phyloP scores from a whole-genome alignment of 2,797 vertebrate species.

The Schizothorax lantsangensis region DNA sequence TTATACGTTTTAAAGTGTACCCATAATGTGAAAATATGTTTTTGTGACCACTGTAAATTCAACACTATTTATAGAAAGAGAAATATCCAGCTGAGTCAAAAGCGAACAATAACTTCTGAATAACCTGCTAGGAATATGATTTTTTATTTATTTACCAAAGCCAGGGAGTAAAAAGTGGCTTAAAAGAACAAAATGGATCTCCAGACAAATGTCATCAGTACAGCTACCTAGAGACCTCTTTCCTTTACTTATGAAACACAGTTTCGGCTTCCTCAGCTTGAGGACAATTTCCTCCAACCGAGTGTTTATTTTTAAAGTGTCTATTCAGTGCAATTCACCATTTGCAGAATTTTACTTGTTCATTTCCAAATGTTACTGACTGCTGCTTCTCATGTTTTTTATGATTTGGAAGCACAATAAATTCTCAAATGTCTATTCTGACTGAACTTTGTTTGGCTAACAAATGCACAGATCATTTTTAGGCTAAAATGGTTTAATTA shows the following conservation, averaged over 20 bases:
- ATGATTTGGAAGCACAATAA: neutral
- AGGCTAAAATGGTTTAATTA: neutral
- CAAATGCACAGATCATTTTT: neutral
- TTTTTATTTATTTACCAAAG: neutral
- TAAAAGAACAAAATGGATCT: conserved; percentile 30
- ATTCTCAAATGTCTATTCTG: conserved; percentile 24
- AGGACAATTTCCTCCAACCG: neutral
- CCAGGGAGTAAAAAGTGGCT: neutral
- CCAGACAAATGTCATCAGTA: conserved; percentile 29
- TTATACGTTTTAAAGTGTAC: neutral
- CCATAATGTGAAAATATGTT: neutral
- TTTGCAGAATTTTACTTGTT: neutral
- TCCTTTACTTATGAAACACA: neutral
- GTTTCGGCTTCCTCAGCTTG: neutral
- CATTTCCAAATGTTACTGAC: conserved; percentile 4
- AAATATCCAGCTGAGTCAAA: neutral
- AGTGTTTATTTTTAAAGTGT: conserved; percentile 8
- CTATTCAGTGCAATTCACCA: neutral
- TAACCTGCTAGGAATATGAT: neutral
- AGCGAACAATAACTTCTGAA: neutral
- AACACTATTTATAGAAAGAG: neutral
- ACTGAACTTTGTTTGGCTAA: neutral
- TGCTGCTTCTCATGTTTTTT: neutral
- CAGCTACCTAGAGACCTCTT: conserved; percentile 19
- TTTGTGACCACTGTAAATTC: neutral